A percentile compares a stretch with the other conserved stretches of the same genome.
phyloP scores from a whole-genome alignment of 2,888 invertebrate genomes.

The Julus scandinavius region DNA sequence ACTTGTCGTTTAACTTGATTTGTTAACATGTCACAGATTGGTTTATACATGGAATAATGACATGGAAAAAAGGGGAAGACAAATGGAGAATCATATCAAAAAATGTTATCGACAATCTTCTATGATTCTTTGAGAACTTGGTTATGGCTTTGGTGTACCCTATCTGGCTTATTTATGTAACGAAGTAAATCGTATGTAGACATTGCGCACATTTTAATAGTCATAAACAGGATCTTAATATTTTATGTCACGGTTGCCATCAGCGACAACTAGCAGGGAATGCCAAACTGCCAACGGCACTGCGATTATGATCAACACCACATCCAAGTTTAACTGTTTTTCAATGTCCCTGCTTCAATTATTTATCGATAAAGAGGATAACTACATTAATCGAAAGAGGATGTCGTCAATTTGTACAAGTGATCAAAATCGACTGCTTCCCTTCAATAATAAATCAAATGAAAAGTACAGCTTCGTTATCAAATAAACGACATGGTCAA shows the following conservation, averaged over 20 bases:
- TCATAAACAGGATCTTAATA: not conserved
- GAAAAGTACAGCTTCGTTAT: not conserved
- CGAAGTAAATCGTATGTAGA: not conserved
- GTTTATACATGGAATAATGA: not conserved
- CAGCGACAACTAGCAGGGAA: not conserved
- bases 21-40: not conserved
- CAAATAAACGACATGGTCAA: not conserved
- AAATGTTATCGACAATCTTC: not conserved
- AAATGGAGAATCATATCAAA: not conserved
- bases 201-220: not conserved
- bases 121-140: not conserved
- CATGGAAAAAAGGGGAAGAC: not conserved
- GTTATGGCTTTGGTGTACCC: not conserved
- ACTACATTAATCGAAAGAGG: not conserved
- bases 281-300: not conserved
- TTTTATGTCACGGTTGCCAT: not conserved
- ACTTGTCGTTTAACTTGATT: not conserved
- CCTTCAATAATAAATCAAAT: not conserved
- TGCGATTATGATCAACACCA: not conserved
- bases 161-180: slow-evolving; percentile 1
- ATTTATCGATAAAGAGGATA: not conserved
- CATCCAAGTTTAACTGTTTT: not conserved
- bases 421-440: slow-evolving; percentile 18
- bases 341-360: not conserved
- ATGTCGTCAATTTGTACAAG: slow-evolving; percentile 10